A percentile compares a stretch with the other conserved stretches of the same genome.
phyloP scores from a whole-genome alignment of 2,888 invertebrate genomes.

The Clistopyga incitator region DNA sequence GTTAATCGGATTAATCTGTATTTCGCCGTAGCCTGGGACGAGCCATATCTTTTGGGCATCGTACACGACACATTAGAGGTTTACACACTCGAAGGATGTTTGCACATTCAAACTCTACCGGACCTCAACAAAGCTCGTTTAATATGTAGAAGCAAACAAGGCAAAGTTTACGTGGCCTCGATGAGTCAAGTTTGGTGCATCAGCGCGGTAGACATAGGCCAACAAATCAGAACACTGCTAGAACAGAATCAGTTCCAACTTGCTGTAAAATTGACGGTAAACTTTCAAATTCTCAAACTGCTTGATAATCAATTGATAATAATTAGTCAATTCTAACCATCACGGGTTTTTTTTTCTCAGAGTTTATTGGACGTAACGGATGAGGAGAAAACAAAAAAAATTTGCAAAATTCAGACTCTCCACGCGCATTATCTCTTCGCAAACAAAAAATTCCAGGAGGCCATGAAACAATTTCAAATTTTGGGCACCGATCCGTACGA shows the following conservation, averaged over 20 bases:
- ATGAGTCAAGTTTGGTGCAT: conserved; percentile 96
- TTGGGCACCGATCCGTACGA: conserved; percentile 97
- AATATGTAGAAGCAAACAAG: conserved; percentile 90
- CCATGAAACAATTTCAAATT: conserved; percentile 96
- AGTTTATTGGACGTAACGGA: conserved; percentile 92
- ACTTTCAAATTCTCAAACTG: conserved; percentile 75
- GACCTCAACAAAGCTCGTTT: conserved; percentile 91
- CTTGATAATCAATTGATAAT: neutral
- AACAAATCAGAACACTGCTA: conserved; percentile 93
- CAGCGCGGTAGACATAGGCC: conserved; percentile 91
- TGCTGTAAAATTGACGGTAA: conserved; percentile 95
- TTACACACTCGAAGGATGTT: conserved; percentile 89
- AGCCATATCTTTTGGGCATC: conserved; percentile 95
- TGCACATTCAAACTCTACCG: conserved; percentile 92
- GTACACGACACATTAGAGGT: conserved; percentile 93
- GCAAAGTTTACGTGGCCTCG: conserved; percentile 94
- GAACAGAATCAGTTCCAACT: conserved; percentile 97
- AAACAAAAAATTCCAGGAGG: conserved; percentile 93
- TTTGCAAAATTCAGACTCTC: conserved; percentile 95
- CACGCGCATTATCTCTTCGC: conserved; percentile 96
- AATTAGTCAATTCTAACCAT: neutral
- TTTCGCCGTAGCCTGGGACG: conserved; percentile 91
- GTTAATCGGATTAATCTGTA: conserved; percentile 9
- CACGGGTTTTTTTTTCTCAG: conserved; percentile 85
- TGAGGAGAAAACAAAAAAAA: conserved; percentile 92